Evolutionary conservation across 2,888 invertebrate species (phyloP), one percentile per base, ranked within the genome.

Genomic region (Ischnus inquisitorius): DNA sequence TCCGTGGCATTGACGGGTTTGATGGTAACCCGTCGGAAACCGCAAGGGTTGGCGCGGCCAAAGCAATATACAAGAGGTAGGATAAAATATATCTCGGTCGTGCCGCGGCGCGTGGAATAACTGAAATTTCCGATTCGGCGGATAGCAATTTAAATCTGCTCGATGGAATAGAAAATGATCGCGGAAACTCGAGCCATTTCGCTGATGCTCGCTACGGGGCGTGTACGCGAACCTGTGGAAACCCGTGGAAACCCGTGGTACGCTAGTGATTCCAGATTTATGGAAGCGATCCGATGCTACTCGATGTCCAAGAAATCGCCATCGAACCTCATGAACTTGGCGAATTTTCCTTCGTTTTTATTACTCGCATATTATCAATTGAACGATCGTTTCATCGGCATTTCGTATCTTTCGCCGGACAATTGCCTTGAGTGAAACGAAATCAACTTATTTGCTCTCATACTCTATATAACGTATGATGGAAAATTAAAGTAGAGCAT

Each of bases 151-250:
- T 54, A 25, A 71, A 71, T 71, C 54, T 54, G 34, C 14, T 57
- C 14, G 57, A 54, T 71, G 41, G 54, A 54, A 71, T 71, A 22
- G 69, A 71, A 71, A 22, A 71, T 54, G 51, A 71, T 54, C 19
- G 54, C 41, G 39, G 41, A 71, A 41, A 57, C 54, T 57, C 57
- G 41, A 71, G 54, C 41, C 54, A 71, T 57, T 71, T 54, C 51
- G 19, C 12, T 71, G 71, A 71, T 41, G 57, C 41, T 19, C n/a
- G 54, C 14, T 22, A 28, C 57, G 34, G 16, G 16, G 41, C 14
- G 22, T 71, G 39, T 22, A 28, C 41, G 39, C 22, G 22, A 22
- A 10, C 39, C n/a, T n/a, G n/a, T n/a, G n/a, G n/a, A n/a, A n/a
- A n/a, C n/a, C n/a, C n/a, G 19, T 14, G 10, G 19, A 19, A 64